Percentiles rank a stretch among this genome's conserved stretches.
Evolutionary conservation across 2,888 invertebrate genomes (phyloP).

Genomic region (Ophion slaviceki): DNA sequence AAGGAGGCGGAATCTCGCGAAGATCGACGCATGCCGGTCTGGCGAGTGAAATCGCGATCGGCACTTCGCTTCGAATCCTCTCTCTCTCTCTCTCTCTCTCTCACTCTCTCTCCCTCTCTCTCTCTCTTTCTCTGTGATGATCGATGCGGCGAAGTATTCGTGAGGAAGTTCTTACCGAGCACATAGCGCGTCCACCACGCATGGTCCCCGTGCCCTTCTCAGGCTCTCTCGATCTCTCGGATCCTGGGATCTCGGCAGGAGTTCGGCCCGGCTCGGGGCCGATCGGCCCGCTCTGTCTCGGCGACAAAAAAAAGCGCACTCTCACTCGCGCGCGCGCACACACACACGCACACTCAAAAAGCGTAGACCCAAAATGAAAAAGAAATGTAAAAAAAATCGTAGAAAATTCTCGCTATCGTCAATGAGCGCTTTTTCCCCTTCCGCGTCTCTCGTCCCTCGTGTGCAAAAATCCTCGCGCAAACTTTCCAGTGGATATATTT

Average conservation of each 20-base stretch:
- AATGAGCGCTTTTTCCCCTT: too few relatives aligned
- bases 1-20: background rate
- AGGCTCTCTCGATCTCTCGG: constrained; percentile 43
- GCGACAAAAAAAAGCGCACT: constrained; percentile 27
- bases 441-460: too few relatives aligned
- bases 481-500: too few relatives aligned
- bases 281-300: constrained; percentile 60
- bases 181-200: background rate
- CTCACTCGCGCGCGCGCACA: background rate
- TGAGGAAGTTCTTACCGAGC: constrained; percentile 5
- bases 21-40: too few relatives aligned
- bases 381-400: background rate
- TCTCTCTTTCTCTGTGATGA: too few relatives aligned
- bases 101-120: too few relatives aligned
- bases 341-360: constrained; percentile 16
- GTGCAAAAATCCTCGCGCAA: too few relatives aligned
- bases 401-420: constrained; percentile 40
- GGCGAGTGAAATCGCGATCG: too few relatives aligned
- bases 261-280: constrained; percentile 62
- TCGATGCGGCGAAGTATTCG: background rate
- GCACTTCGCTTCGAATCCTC: too few relatives aligned
- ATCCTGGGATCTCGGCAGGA: constrained; percentile 60
- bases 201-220: constrained; percentile 11
- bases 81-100: too few relatives aligned
- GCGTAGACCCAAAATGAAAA: background rate